Evolutionary conservation across 2,797 vertebrate genomes (phyloP).

Genomic region (Loriculus beryllinus): DNA sequence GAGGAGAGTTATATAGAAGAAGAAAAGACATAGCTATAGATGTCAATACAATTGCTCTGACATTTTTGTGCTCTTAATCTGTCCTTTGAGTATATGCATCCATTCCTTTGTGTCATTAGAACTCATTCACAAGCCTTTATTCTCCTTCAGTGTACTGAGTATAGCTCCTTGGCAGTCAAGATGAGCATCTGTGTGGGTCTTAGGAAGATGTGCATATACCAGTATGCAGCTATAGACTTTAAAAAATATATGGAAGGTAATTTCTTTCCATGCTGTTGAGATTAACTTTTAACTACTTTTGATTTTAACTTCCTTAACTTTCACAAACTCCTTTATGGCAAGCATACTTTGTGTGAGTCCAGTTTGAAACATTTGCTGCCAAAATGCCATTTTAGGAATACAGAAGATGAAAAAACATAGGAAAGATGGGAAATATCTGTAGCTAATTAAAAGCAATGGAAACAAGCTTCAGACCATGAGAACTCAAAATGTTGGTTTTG

Average conservation of each 20-base stretch:
- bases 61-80: not conserved
- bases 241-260: not conserved
- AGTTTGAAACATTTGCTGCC: not conserved
- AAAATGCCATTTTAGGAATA: not conserved
- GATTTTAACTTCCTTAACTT: not conserved
- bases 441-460: not conserved
- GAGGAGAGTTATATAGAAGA: not conserved
- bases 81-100: not conserved
- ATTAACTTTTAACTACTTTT: not conserved
- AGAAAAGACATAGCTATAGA: not conserved
- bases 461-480: not conserved
- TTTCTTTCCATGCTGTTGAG: not conserved
- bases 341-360: not conserved
- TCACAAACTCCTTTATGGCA: not conserved
- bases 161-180: not conserved
- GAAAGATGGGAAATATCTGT: not conserved
- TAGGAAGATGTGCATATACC: not conserved
- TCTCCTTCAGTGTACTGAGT: not conserved
- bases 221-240: not conserved
- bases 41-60: not conserved
- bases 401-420: not conserved
- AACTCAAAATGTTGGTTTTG: not conserved
- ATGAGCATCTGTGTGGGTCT: not conserved
- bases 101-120: not conserved
- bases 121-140: not conserved